A percentile compares a stretch with the other conserved stretches of the same genome.
Conservation (phyloP, 2,888 invertebrate species). For the Nemurella pictetii region DNA sequence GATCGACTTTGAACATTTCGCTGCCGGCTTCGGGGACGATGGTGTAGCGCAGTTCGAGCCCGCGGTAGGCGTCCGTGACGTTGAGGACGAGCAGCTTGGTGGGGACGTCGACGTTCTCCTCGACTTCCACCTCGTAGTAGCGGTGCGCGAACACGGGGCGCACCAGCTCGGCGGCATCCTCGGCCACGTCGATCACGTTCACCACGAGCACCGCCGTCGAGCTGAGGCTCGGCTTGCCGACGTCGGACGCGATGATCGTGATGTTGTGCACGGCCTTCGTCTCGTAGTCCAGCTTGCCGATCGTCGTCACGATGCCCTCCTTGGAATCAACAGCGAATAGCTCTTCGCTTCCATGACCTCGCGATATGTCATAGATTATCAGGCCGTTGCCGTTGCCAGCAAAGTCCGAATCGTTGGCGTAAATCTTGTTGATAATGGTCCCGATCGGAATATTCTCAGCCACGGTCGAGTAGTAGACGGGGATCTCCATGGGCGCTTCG, state of each 20-base stretch:
- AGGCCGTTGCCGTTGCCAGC: conserved; percentile 85
- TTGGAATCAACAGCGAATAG: conserved; percentile 82
- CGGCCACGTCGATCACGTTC: conserved; percentile 67
- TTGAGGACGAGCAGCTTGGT: conserved; percentile 75
- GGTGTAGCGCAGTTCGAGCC: conserved; percentile 55
- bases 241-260: conserved; percentile 80
- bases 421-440: conserved; percentile 71
- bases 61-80: conserved; percentile 67
- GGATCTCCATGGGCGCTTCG: conserved; percentile 61
- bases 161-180: conserved; percentile 55
- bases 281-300: conserved; percentile 73
- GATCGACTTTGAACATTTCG: conserved; percentile 72
- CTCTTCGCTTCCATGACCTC: conserved; percentile 49
- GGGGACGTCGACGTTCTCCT: conserved; percentile 79
- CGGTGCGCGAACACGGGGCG: conserved; percentile 55
- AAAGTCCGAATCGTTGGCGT: conserved; percentile 84
- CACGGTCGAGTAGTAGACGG: conserved; percentile 75
- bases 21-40: conserved; percentile 50
- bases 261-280: conserved; percentile 68
- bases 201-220: conserved; percentile 72
- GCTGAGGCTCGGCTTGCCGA: conserved; percentile 80
- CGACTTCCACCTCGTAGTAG: conserved; percentile 80
- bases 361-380: conserved; percentile 61
- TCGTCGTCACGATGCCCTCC: conserved; percentile 79
- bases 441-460: conserved; percentile 77